Conservation (phyloP, 2,113 vertebrate species). For the Desmodus rotundus region DNA sequence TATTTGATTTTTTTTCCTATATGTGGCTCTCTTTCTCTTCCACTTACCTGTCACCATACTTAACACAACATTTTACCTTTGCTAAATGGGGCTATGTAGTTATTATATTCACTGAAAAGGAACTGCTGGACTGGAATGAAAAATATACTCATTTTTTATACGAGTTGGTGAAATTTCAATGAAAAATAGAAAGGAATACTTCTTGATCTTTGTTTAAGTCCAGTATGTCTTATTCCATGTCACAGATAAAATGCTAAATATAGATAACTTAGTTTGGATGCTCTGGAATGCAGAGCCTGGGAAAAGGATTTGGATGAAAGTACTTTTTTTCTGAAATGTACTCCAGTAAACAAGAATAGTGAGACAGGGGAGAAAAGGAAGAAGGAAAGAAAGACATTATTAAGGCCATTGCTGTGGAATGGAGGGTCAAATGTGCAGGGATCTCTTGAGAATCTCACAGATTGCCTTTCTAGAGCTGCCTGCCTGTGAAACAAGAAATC, state of each 20-base stretch:
- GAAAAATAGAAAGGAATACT: neutral
- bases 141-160: neutral
- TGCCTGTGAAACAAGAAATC: neutral
- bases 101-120: neutral
- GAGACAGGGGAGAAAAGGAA: neutral
- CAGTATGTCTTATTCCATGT: neutral
- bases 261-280: neutral
- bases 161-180: neutral
- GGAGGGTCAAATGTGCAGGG: neutral
- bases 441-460: neutral
- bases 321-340: neutral
- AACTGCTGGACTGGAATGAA: neutral
- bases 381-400: neutral
- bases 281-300: neutral
- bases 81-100: neutral
- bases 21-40: neutral
- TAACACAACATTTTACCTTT: neutral
- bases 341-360: neutral
- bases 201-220: neutral
- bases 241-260: neutral
- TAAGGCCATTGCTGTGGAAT: neutral
- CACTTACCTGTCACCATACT: neutral
- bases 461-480: neutral
- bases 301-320: neutral
- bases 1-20: neutral